Base-by-base conservation (phyloP, 1,140 invertebrate genomes). In the Zaprionus taronus region DNA sequence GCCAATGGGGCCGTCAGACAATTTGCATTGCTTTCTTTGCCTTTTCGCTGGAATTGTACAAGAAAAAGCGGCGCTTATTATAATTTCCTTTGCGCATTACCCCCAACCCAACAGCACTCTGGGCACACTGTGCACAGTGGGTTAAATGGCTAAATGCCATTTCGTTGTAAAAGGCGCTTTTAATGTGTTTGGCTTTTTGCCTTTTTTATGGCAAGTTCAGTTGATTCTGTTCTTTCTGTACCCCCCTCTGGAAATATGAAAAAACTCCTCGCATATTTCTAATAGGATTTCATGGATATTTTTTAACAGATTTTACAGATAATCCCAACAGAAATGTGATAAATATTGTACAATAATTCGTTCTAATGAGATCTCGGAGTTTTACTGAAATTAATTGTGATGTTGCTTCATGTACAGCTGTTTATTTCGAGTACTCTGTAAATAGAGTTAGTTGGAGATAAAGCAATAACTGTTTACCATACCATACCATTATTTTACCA, bases 1-100 rank as follows among this genome's bases (percentile, higher is more conserved):
- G 56, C 56, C 65, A 68, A 75, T 69, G 58, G 49, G 49, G 49
- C 60, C 41, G 53, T 26, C 62, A 74, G 68, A 47, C 72, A 68
- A 80, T 90, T 90, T 91, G 77, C 85, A 85, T 90, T 90, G 86
- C 84, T 79, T 89, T 83, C 85, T 91, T 85, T 74, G 79, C 72
- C 22, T 51, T 51, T 66, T 75, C 47, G 41, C 51, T 66, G 41
- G 63, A 72, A 62, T 77, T 73, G 72, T 78, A 68, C 71, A 72
- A 68, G 63, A 62, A 79, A 85, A 82, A 79, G 70, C 77, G 77
- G 55, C 62, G 82, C 86, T 80, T 90, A 85, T 90, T 89, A 89
- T 90, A 85, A 89, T 91, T 85, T 90, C 67, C 67, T 77, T 85
- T 90, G 77, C 74, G 72, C 82, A 87, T 89, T 89, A 51, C 20